A percentile compares a stretch with the other conserved stretches of the same genome.
phyloP scores from a whole-genome alignment of 2,113 vertebrate genomes.

The Zapus hudsonius region DNA sequence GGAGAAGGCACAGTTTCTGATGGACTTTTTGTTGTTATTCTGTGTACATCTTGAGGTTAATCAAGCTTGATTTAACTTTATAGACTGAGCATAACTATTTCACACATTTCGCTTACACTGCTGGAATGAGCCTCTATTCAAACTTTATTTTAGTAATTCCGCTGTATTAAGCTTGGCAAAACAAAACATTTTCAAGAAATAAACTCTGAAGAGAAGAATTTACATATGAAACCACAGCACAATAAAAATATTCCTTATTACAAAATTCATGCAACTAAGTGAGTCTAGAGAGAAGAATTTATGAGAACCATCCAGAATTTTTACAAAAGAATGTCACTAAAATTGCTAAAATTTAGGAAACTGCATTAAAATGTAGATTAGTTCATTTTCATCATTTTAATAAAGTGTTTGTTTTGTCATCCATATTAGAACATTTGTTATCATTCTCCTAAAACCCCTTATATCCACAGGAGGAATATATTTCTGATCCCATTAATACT shows the following conservation, averaged over 20 bases:
- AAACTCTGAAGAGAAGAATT: background rate
- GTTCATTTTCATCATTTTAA: background rate
- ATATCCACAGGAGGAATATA: background rate
- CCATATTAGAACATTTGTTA: background rate
- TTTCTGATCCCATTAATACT: background rate
- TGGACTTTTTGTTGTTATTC: background rate
- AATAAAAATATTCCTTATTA: background rate
- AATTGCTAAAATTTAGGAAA: conserved; percentile 28
- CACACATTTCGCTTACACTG: background rate
- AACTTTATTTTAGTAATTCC: background rate
- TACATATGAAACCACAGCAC: conserved; percentile 26
- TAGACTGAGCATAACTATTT: background rate
- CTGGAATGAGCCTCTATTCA: background rate
- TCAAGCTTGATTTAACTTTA: conserved; percentile 42
- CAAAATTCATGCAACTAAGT: background rate
- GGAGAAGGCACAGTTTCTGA: background rate
- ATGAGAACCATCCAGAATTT: background rate
- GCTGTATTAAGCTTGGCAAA: background rate
- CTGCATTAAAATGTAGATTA: background rate
- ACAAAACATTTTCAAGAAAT: conserved; percentile 11
- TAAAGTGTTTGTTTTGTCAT: background rate
- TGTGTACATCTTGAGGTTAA: background rate
- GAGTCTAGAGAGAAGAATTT: background rate
- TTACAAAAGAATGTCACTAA: background rate
- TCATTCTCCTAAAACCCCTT: background rate